Percentiles rank a stretch among this genome's conserved stretches.
Evolutionary conservation across 2,797 vertebrate species (phyloP).

Genomic region (Spondyliosoma cantharus): DNA sequence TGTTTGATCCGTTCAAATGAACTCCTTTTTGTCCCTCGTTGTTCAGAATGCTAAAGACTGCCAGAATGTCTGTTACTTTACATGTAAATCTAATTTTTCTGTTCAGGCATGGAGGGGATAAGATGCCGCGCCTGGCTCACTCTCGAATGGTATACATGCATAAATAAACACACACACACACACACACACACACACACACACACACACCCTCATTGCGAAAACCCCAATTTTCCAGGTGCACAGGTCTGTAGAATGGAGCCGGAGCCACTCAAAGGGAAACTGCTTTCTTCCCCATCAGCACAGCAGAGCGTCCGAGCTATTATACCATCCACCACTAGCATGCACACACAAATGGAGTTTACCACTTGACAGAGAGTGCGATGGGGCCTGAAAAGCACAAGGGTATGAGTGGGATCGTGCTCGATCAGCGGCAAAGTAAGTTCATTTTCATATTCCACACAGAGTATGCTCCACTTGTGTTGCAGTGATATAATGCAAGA

Average conservation of each 20-base stretch:
- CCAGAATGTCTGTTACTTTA: slow-evolving; percentile 57
- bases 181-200: slow-evolving; percentile 19
- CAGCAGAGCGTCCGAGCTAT: slow-evolving; percentile 55
- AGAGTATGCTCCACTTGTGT: slow-evolving; percentile 51
- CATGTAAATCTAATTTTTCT: slow-evolving; percentile 71
- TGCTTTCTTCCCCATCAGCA: slow-evolving; percentile 71
- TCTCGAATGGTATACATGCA: slow-evolving; percentile 48
- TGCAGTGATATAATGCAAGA: slow-evolving; percentile 56
- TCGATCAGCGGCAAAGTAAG: slow-evolving; percentile 59
- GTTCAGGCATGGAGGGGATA: slow-evolving; percentile 46
- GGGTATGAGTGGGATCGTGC: slow-evolving; percentile 61
- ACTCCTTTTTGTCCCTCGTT: background rate
- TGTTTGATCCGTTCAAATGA: slow-evolving; percentile 39
- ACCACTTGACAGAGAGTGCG: slow-evolving; percentile 66
- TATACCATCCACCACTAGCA: slow-evolving; percentile 62
- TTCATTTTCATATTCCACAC: slow-evolving; percentile 58
- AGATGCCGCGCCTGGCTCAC: slow-evolving; percentile 44
- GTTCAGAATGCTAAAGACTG: slow-evolving; percentile 35
- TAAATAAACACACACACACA: slow-evolving; percentile 34
- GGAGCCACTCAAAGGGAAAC: slow-evolving; percentile 70
- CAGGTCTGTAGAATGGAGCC: slow-evolving; percentile 69
- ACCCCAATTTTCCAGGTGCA: slow-evolving; percentile 78
- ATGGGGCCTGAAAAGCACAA: slow-evolving; percentile 70
- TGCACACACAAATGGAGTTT: slow-evolving; percentile 72
- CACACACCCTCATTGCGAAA: slow-evolving; percentile 36